Percentiles rank a stretch among this genome's conserved stretches.
Evolutionary conservation across 2,888 invertebrate genomes (phyloP).

Genomic region (Tenthredo livida): DNA sequence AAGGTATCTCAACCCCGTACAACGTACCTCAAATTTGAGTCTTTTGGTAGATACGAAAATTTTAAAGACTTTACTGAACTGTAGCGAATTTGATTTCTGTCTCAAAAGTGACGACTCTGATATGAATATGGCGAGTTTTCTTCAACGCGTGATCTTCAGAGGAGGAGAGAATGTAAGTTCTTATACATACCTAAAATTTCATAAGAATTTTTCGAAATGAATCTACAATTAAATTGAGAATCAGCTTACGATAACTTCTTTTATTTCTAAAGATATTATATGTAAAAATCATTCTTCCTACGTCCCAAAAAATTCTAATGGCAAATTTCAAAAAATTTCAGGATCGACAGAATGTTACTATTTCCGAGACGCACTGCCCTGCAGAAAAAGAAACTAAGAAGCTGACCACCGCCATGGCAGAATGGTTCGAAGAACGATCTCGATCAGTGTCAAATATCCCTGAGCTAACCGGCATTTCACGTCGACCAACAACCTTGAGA

Average conservation of each 20-base stretch:
- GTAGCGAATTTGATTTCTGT: background rate
- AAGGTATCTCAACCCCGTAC: conserved; percentile 14
- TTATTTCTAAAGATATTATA: background rate
- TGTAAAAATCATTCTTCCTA: background rate
- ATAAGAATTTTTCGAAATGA: background rate
- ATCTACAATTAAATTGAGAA: background rate
- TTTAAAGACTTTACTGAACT: background rate
- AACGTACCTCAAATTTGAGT: background rate
- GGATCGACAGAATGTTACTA: background rate
- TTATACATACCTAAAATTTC: too few species aligned
- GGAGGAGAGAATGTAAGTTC: conserved; percentile 29
- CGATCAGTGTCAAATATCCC: conserved; percentile 6
- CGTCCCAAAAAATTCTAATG: background rate
- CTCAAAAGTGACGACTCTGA: background rate
- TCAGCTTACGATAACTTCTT: too few species aligned
- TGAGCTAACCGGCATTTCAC: background rate
- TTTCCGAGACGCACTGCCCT: background rate
- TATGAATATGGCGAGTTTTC: conserved; percentile 23
- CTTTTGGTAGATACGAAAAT: background rate
- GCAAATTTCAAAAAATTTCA: background rate
- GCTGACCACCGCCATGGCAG: background rate
- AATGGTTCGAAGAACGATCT: conserved; percentile 28
- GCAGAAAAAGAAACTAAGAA: background rate
- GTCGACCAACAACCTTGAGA: conserved; percentile 28
- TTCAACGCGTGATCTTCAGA: conserved; percentile 14